phyloP scores from a whole-genome alignment of 2,797 vertebrate genomes.

The Acanthopagrus latus region DNA sequence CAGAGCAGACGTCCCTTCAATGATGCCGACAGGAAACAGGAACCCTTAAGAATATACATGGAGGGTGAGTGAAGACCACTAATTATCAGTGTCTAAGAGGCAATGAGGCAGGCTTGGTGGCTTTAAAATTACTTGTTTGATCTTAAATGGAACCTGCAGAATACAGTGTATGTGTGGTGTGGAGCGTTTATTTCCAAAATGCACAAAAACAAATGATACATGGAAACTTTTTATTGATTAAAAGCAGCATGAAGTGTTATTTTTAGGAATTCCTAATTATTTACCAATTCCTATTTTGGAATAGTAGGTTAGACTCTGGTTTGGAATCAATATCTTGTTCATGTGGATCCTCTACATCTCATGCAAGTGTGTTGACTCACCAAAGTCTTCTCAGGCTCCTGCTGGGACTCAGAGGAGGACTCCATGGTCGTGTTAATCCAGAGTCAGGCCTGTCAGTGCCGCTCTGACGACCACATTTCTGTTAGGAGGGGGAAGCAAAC shows the following conservation, averaged over 20 bases:
- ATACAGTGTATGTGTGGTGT: not conserved
- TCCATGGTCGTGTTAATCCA: conserved; percentile 82
- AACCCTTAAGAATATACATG: not conserved
- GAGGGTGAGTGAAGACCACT: conserved; percentile 21
- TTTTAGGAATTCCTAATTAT: not conserved
- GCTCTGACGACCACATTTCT: conserved; percentile 78
- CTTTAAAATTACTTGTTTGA: not conserved
- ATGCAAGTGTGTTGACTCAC: conserved; percentile 73
- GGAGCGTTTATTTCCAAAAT: not conserved
- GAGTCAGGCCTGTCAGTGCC: conserved; percentile 64
- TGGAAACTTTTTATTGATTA: not conserved
- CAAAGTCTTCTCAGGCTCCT: conserved; percentile 85
- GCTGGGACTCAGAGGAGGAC: conserved; percentile 83
- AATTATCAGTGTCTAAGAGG: conserved; percentile 14
- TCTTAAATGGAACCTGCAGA: not conserved
- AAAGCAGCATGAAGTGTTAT: not conserved
- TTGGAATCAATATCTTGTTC: not conserved
- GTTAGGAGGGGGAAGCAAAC: conserved; percentile 36
- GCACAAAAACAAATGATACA: not conserved
- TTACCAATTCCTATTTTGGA: not conserved
- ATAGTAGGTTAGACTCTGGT: not conserved
- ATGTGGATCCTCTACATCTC: not conserved
- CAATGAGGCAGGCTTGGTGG: not conserved
- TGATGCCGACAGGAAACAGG: conserved; percentile 26
- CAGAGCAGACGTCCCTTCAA: conserved; percentile 10